phyloP scores from a whole-genome alignment of 2,888 invertebrate species.

The Lissonota sp. region DNA sequence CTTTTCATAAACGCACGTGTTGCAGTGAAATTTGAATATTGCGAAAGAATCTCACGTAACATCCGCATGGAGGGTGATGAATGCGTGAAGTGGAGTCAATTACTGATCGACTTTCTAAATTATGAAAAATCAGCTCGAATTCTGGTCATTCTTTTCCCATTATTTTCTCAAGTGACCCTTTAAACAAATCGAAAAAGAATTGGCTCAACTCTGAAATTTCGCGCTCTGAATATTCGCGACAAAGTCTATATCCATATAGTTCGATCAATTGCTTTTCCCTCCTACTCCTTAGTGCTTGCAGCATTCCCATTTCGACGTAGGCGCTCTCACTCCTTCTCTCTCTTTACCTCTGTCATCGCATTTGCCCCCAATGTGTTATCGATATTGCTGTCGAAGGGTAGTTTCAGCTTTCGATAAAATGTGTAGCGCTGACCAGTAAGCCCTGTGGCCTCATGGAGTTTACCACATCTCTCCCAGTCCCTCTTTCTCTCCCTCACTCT shows the following conservation, averaged over 20 bases:
- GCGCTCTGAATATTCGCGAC: background rate
- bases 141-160: background rate
- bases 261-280: conserved; percentile 43
- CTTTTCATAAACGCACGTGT: background rate
- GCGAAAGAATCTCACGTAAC: no score
- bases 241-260: conserved; percentile 11
- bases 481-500: conserved; percentile 11
- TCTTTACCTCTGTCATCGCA: conserved; percentile 22
- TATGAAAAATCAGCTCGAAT: conserved; percentile 29
- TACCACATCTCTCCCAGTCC: conserved; percentile 1
- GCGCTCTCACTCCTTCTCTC: conserved; percentile 17
- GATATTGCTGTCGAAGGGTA: conserved; percentile 62
- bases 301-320: background rate
- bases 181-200: conserved; percentile 27
- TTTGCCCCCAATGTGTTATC: conserved; percentile 60
- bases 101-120: background rate
- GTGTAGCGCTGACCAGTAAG: conserved; percentile 35
- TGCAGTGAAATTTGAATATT: background rate
- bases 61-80: no score
- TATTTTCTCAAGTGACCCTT: conserved; percentile 10
- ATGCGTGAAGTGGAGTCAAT: background rate
- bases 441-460: conserved; percentile 15
- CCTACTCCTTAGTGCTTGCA: background rate
- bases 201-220: conserved; percentile 25
- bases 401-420: conserved; percentile 53